Percentiles rank a stretch among this genome's conserved stretches.
phyloP scores from a whole-genome alignment of 2,113 vertebrate genomes.

The Sarotherodon lohbergeri region DNA sequence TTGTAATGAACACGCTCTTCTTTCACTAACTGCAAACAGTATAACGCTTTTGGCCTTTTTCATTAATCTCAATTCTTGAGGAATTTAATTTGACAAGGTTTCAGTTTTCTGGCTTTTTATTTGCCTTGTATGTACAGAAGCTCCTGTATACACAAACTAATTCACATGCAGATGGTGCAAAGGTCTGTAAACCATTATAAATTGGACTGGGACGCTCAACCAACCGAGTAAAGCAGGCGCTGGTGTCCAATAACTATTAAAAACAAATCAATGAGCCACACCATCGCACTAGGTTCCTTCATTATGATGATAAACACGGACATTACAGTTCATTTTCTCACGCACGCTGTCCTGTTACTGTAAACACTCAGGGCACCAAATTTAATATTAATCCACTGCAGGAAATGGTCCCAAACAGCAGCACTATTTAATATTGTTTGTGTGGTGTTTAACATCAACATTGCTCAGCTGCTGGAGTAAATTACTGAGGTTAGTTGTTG shows the following conservation, averaged over 20 bases:
- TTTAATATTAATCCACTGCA: background rate
- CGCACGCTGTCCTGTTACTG: background rate
- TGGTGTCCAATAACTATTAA: background rate
- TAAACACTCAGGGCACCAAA: background rate
- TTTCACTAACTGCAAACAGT: background rate
- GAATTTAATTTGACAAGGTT: background rate
- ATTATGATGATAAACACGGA: background rate
- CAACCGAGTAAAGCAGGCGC: background rate
- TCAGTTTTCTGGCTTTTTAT: background rate
- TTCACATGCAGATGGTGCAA: background rate
- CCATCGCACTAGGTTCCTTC: background rate
- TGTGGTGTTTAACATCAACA: background rate
- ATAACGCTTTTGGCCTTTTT: background rate
- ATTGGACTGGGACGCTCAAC: background rate
- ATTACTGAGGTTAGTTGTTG: fast-evolving
- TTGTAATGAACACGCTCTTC: background rate
- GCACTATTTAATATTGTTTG: background rate
- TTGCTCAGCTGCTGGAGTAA: background rate
- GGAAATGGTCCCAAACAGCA: background rate
- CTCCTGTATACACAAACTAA: background rate
- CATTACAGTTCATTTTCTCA: background rate
- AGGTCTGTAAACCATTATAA: background rate
- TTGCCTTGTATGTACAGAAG: background rate
- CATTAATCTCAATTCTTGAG: background rate
- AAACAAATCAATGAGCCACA: background rate